Base-by-base conservation (phyloP, 2,888 invertebrate genomes). In the Chrysolina oricalcia region DNA sequence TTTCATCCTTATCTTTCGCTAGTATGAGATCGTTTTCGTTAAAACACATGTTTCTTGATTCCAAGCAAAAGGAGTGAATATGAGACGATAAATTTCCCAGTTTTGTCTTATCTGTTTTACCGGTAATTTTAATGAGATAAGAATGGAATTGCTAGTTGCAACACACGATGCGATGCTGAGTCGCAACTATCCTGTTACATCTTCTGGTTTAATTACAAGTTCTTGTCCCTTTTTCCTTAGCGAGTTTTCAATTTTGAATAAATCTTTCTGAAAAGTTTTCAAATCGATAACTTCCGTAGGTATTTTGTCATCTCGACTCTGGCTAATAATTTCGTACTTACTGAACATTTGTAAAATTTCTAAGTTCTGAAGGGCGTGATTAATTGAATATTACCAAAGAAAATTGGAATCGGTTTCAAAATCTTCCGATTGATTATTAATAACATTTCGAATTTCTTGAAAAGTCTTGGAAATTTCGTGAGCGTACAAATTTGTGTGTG, bases 281-380 rank as follows among this genome's bases (percentile, higher is more conserved):
- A 62, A 27, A 17, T 62, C 62, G 4, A 62, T 13, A 9, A 62
- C 35, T 62, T 27, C 62, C 11, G 10, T 23, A 5, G 62, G 27
- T 27, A 62, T 62, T 8, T 27, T 62, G 13, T 62, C 17, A 0
- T 62, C 62, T 27, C 62, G 27, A 27, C 13, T 23, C 27, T 35
- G 17, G 35, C n/a, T 63, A 17, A 63, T 63, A 27, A 63, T 41
- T 63, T 40, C 41, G 40, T 63, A 63, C 63, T 40, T 63, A 35
- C 35, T 63, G 40, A 63, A 63, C n/a, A 63, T 35, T 40, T 63
- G 40, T 35, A 63, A n/a, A 13, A 63, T n/a, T 40, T 40, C 17
- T 17, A 17, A 41, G 27, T 41, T 63, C 15, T 59, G 59, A 4
- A 62, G 3, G 21, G 62, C 23, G 9, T 40, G 63, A 63, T 63